Evolutionary conservation across 2,113 vertebrate genomes (phyloP).

Genomic region (Elephas maximus): DNA sequence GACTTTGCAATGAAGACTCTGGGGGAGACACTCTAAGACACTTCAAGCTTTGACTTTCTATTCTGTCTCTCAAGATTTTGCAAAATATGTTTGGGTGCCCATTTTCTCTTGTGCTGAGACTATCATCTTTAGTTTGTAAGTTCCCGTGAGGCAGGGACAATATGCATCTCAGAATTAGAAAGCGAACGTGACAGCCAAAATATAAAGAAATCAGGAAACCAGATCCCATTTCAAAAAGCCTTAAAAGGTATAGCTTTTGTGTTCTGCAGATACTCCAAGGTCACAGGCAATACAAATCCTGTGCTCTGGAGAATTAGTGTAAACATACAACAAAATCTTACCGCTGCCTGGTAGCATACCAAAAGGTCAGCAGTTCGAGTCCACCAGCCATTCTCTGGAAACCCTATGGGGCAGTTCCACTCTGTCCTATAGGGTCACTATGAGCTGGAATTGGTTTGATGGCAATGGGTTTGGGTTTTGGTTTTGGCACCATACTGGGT

Average conservation of each 20-base stretch:
- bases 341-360: background rate
- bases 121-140: background rate
- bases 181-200: slow-evolving; percentile 47
- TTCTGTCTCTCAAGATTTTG: background rate
- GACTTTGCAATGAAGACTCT: slow-evolving; percentile 41
- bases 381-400: no score
- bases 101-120: background rate
- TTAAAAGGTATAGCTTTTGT: background rate
- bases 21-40: background rate
- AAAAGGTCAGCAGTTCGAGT: no score
- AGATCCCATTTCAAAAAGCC: slow-evolving; percentile 37
- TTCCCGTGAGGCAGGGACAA: background rate
- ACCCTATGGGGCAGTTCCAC: no score
- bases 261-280: slow-evolving; percentile 27
- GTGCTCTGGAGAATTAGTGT: background rate
- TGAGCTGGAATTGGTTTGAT: no score
- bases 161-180: slow-evolving; percentile 22
- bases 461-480: no score
- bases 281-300: background rate
- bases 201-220: slow-evolving; percentile 40
- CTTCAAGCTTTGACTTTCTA: background rate
- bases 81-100: background rate
- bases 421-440: no score
- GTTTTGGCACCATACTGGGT: no score
- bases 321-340: background rate